These are phyloP conservation scores for Drosophila kohkoa DNA, from an alignment of 1,140 invertebrate genomes.

Conservation along the genomic window DNA sequence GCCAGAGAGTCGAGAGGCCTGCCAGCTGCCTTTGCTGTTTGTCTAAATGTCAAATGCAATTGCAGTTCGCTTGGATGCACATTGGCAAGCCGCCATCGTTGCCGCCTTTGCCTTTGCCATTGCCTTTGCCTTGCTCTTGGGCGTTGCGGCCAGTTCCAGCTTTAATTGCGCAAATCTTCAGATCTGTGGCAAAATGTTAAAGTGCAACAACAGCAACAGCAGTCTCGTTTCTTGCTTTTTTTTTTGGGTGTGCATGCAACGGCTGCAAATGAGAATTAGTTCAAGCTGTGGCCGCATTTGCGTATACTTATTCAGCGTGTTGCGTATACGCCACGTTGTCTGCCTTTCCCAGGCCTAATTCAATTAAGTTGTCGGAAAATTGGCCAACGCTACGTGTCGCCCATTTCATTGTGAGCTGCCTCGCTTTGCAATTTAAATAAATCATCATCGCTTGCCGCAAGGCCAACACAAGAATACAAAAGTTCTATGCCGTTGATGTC, in stretches of 20 bases:
- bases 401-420: slow-evolving; percentile 40
- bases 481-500: slow-evolving; percentile 45
- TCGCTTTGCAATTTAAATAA: slow-evolving; percentile 77
- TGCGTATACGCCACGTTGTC: slow-evolving; percentile 9
- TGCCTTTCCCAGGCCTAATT: slow-evolving; percentile 61
- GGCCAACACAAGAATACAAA: not conserved
- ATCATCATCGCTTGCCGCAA: slow-evolving; percentile 59
- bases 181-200: slow-evolving; percentile 69
- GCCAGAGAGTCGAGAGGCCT: slow-evolving; percentile 35
- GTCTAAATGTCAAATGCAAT: slow-evolving; percentile 80
- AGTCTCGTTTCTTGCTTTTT: not conserved
- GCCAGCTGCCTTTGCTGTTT: slow-evolving; percentile 50
- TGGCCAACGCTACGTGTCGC: slow-evolving; percentile 64
- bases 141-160: slow-evolving; percentile 56
- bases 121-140: slow-evolving; percentile 46
- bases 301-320: slow-evolving; percentile 1
- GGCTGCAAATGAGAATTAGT: slow-evolving; percentile 39
- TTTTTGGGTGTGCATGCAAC: slow-evolving; percentile 43
- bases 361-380: slow-evolving; percentile 80
- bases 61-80: slow-evolving; percentile 65
- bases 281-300: slow-evolving; percentile 13
- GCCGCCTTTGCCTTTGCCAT: slow-evolving; percentile 5
- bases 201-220: slow-evolving; percentile 50
- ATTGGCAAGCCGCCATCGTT: slow-evolving; percentile 27
- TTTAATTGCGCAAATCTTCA: slow-evolving; percentile 66